These are phyloP conservation scores for Ashinkailepas kermadecensis DNA, from an alignment of 2,888 invertebrate genomes.

Conservation along the genomic window DNA sequence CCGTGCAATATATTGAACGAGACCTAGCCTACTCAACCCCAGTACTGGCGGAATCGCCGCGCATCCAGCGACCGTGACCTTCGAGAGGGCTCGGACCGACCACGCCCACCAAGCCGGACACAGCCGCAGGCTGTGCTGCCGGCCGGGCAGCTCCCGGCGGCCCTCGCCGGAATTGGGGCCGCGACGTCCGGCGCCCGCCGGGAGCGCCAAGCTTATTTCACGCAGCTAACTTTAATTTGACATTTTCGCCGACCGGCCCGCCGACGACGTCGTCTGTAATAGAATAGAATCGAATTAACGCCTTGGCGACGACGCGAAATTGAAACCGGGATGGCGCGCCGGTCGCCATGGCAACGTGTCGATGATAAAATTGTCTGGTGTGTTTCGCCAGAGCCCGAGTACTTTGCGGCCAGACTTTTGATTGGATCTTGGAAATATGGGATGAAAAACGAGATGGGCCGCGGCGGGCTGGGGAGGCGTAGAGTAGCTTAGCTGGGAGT, in stretches of 20 bases:
- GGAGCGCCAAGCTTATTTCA: slow-evolving; percentile 1
- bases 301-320: slow-evolving; percentile 6
- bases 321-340: background rate
- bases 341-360: background rate
- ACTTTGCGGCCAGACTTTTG: slow-evolving; percentile 10
- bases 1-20: too few species aligned
- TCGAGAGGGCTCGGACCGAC: too few species aligned
- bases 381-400: background rate
- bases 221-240: slow-evolving; percentile 21
- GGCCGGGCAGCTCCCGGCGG: too few species aligned
- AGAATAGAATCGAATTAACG: slow-evolving; percentile 22
- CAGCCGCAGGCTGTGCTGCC: too few species aligned
- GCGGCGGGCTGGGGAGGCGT: background rate
- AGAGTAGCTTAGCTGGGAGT: background rate
- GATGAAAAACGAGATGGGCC: background rate
- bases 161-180: too few species aligned
- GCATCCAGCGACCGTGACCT: too few species aligned
- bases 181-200: background rate
- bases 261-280: background rate
- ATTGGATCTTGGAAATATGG: slow-evolving; percentile 15
- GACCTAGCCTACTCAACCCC: too few species aligned
- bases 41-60: too few species aligned
- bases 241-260: background rate
- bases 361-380: slow-evolving; percentile 1
- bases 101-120: too few species aligned